These are phyloP conservation scores for Ariolimax columbianus DNA, from an alignment of 2,888 invertebrate genomes.

Conservation along the genomic window DNA sequence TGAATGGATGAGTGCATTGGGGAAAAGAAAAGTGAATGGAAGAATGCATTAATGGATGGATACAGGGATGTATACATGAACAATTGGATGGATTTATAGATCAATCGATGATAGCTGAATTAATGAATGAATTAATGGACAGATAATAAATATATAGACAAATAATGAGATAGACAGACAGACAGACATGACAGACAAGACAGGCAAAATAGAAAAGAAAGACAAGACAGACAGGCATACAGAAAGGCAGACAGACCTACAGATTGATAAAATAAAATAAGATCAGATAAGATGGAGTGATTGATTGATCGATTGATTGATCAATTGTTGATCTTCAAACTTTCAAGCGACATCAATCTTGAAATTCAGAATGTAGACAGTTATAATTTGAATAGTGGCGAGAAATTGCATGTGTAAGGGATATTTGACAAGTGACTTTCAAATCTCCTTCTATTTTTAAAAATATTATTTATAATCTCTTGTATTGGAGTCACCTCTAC, in stretches of 20 bases:
- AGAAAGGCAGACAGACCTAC: not conserved
- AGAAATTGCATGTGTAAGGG: no score
- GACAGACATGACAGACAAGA: constrained; percentile 9
- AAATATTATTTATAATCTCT: no score
- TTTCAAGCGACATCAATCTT: no score
- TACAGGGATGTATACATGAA: not conserved
- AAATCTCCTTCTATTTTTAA: no score
- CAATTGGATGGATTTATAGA: not conserved
- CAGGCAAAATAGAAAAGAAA: constrained; percentile 1
- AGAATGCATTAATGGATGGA: not conserved
- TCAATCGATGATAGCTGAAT: not conserved
- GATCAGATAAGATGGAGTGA: constrained; percentile 5
- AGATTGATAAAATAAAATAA: constrained; percentile 9
- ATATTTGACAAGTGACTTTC: no score
- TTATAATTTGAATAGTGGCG: no score
- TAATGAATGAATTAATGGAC: not conserved
- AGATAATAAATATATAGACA: constrained; percentile 2
- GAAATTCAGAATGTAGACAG: no score
- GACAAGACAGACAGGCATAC: not conserved
- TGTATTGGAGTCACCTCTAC: no score
- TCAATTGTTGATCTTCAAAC: no score
- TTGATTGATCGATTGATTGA: constrained; percentile 7
- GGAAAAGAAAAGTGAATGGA: not conserved
- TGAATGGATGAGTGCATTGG: no score
- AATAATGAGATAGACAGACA: not conserved